phyloP scores from a whole-genome alignment of 2,797 vertebrate species.

The Stomatorhinus walkeri region DNA sequence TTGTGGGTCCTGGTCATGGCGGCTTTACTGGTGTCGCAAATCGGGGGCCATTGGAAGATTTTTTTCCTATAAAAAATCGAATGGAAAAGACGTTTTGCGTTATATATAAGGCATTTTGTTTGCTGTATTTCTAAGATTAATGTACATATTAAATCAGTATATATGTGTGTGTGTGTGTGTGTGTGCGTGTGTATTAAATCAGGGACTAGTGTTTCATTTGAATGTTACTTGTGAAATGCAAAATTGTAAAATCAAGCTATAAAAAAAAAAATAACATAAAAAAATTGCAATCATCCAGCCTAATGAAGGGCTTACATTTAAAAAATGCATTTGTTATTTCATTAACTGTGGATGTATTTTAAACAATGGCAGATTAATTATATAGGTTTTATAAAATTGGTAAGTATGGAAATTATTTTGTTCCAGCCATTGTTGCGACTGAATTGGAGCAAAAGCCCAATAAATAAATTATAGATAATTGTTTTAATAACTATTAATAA shows the following conservation, averaged over 20 bases:
- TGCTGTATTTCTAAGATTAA: background rate
- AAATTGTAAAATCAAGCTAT: background rate
- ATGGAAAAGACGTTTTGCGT: background rate
- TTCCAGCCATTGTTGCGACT: background rate
- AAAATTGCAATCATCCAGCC: background rate
- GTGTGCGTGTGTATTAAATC: background rate
- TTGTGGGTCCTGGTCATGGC: background rate
- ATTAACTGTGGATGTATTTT: background rate
- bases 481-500: background rate
- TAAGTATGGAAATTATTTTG: background rate
- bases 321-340: background rate
- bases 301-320: background rate
- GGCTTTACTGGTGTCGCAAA: background rate
- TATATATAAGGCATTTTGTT: background rate
- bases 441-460: background rate
- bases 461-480: background rate
- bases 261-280: background rate
- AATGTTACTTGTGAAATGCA: background rate
- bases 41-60: background rate
- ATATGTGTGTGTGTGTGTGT: background rate
- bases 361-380: slow-evolving; percentile 11
- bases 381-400: background rate
- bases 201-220: background rate
- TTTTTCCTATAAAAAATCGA: background rate
- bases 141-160: background rate